Base-by-base conservation (phyloP, 2,797 vertebrate genomes). In the Sebastes diploproa region DNA sequence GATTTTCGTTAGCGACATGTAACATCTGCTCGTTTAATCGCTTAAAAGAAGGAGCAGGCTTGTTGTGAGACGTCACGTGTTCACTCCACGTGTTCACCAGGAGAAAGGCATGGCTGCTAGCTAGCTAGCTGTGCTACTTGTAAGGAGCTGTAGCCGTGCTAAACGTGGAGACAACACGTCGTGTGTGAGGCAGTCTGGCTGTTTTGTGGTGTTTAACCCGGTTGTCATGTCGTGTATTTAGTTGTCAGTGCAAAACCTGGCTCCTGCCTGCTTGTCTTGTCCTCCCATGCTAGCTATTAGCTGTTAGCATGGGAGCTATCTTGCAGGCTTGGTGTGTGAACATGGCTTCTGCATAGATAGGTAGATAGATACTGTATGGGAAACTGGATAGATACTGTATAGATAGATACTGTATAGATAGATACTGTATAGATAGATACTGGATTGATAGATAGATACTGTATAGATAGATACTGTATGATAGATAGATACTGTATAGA, bases 31-130 rank as follows among this genome's bases (percentile, higher is more conserved):
- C 8, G 25, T 87, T 91, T 86, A 86, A 78, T 58, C 16, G 5
- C 2, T 60, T n/a, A 13, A 38, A 77, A 88, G 87, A 83, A 76
- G 1, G 36, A 70, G 74, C 67, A 83, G 79, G 83, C 89, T 94
- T 94, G 90, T 95, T 94, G 6, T 94, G 91, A 86, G 86, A 80
- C 87, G 4, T 95, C 94, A 95, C 94, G 94, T 95, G 95, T 92
- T 90, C 76, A 80, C 89, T 95, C 94, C 95, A 95, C 94, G 94
- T 95, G 95, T 94, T 92, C 85, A 87, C 78, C 65, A 59, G 76
- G 75, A 88, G 85, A 89, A 91, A 89, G 80, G 92, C 92, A 93
- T 91, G 89, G 86, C 83, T 62, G 82, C 64, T 84, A 67, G 61
- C 64, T 71, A 66, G 76, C 64, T 72, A 38, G 42, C 56, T n/a